Evolutionary conservation across 2,113 vertebrate genomes (phyloP), one percentile per base, ranked within the genome.

Genomic region (Zosterops hypoxanthus): DNA sequence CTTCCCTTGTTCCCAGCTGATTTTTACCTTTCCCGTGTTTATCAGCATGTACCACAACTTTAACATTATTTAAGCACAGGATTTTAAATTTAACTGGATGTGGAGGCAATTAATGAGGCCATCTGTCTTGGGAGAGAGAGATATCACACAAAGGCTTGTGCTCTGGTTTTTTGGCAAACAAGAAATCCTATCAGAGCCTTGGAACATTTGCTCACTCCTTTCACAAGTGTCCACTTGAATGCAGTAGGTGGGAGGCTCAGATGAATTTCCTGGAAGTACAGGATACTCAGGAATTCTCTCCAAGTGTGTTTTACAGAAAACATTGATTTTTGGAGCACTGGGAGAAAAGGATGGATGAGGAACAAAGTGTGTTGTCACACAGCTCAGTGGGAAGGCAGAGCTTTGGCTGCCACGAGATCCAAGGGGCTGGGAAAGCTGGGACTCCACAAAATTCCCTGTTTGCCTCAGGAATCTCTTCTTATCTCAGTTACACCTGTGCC

Each of bases 31-130:
- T 91, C 90, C 84, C 46, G 3, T 36, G 41, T 98, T 97, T 93
- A 68, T 92, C 94, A 96, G 96, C 94, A 56, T 46, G 68, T 47
- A n/a, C 72, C 86, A 93, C 93, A 97, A 91, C 88, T 93, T 96
- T 91, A 97, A 55, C 95, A 91, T 96, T 98, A 96, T 90, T 97
- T 97, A 97, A 97, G 97, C 96, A 49, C 78, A 94, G 97, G 94
- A 97, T 98, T 97, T 98, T 92, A 97, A 92, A 96, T 98, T 95
- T 98, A 98, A 97, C 97, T 98, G 94, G 97, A 97, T 96, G 97
- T 97, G 97, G 97, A 98, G 97, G 94, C 98, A 98, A 98, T 98
- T 98, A 98, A 97, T 98, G 98, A 97, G 97, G 98, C 98, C 98
- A 98, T 98, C 98, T 98, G 98, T 98, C 98, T 97, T 97, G 97